These are phyloP conservation scores for Lycaon pictus DNA, from an alignment of 2,113 vertebrate species.

Conservation along the genomic window DNA sequence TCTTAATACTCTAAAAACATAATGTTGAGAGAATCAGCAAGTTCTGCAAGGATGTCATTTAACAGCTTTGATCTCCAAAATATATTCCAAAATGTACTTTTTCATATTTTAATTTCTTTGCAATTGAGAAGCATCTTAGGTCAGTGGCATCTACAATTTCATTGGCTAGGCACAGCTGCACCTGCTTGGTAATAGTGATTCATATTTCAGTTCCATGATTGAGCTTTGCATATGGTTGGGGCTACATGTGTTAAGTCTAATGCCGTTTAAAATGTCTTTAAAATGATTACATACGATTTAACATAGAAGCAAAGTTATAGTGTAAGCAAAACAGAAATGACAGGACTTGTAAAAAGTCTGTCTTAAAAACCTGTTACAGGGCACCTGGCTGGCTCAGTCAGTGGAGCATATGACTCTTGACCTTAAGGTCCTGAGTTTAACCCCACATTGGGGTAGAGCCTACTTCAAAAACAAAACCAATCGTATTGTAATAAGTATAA, in stretches of 20 bases:
- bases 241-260: background rate
- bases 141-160: background rate
- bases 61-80: background rate
- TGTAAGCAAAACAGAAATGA: background rate
- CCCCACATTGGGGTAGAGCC: background rate
- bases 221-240: background rate
- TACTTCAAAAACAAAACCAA: background rate
- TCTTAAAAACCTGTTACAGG: background rate
- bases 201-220: background rate
- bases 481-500: background rate
- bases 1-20: background rate
- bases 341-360: background rate
- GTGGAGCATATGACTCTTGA: background rate
- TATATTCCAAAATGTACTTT: background rate
- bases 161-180: background rate
- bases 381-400: background rate
- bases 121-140: background rate
- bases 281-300: background rate
- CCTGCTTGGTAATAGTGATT: background rate
- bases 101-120: background rate
- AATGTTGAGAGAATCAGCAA: background rate
- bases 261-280: conserved; percentile 5
- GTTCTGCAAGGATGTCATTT: background rate
- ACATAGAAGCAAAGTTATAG: background rate
- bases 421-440: background rate